Evolutionary conservation across 2,113 vertebrate genomes (phyloP).

Genomic region (Pseudorasbora parva): DNA sequence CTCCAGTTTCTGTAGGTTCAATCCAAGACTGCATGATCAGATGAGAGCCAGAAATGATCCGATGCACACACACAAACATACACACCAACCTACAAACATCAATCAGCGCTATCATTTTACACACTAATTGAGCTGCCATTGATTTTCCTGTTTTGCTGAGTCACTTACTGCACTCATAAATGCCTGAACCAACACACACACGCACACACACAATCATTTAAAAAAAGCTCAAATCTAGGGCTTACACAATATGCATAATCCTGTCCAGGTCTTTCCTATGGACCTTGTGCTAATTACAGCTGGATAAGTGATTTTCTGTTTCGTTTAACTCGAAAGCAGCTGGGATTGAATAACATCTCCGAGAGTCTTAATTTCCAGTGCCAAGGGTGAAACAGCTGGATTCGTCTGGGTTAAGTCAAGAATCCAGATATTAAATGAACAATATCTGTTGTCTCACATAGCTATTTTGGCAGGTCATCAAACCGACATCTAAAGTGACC

Average conservation of each 20-base stretch:
- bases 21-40: constrained; percentile 37
- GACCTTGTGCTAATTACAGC: not conserved
- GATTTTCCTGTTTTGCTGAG: constrained; percentile 38
- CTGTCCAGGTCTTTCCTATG: constrained; percentile 1
- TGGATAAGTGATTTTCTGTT: constrained; percentile 8
- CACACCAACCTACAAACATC: constrained; percentile 9
- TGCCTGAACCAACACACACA: constrained; percentile 3
- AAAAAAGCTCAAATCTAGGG: not conserved
- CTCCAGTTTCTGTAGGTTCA: constrained; percentile 38
- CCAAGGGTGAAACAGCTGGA: not conserved
- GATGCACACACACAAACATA: constrained; percentile 28
- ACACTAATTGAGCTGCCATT: constrained; percentile 43
- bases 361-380: not conserved
- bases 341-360: not conserved
- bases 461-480: not conserved
- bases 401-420: not conserved
- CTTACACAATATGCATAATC: constrained; percentile 8
- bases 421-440: not conserved
- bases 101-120: constrained; percentile 27
- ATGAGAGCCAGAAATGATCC: constrained; percentile 40
- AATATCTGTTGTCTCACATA: not conserved
- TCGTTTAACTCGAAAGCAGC: not conserved
- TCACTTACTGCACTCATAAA: constrained; percentile 15
- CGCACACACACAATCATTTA: constrained; percentile 3
- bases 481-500: not conserved